Percentiles rank a stretch among this genome's conserved stretches.
phyloP scores from a whole-genome alignment of 2,113 vertebrate species.

The Egretta garzetta region DNA sequence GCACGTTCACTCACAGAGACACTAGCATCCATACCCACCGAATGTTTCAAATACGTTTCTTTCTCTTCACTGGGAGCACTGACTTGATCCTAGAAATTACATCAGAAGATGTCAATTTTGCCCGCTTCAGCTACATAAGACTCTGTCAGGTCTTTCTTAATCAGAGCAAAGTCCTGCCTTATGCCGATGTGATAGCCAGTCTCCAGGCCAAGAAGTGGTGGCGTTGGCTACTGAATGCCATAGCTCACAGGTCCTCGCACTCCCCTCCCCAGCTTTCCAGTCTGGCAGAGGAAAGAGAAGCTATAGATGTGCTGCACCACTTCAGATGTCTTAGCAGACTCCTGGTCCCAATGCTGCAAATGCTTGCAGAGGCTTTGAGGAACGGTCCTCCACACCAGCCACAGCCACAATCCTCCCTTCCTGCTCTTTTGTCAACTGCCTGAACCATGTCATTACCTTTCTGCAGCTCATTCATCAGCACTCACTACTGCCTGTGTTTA shows the following conservation, averaged over 20 bases:
- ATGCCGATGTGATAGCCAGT: fast-evolving
- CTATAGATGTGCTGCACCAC: not conserved
- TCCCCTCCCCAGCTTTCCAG: not conserved
- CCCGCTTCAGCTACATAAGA: not conserved
- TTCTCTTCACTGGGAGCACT: not conserved
- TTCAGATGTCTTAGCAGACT: not conserved
- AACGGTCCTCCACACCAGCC: not conserved
- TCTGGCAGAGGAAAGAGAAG: not conserved
- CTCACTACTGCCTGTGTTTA: not conserved
- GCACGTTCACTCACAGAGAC: not conserved
- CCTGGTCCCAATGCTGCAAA: not conserved
- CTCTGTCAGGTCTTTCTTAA: not conserved
- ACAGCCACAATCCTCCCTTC: not conserved
- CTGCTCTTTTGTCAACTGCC: not conserved
- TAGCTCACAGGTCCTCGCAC: not conserved
- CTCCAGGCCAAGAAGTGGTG: not conserved
- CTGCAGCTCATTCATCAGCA: conserved; percentile 25
- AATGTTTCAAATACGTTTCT: not conserved
- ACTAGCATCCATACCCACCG: fast-evolving
- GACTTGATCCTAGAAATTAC: not conserved
- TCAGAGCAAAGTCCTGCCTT: not conserved
- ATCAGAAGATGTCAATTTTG: not conserved
- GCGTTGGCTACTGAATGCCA: not conserved
- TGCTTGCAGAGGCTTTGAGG: not conserved
- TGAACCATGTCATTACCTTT: not conserved